phyloP scores from a whole-genome alignment of 2,888 invertebrate genomes.

The Tupiocoris notatus region DNA sequence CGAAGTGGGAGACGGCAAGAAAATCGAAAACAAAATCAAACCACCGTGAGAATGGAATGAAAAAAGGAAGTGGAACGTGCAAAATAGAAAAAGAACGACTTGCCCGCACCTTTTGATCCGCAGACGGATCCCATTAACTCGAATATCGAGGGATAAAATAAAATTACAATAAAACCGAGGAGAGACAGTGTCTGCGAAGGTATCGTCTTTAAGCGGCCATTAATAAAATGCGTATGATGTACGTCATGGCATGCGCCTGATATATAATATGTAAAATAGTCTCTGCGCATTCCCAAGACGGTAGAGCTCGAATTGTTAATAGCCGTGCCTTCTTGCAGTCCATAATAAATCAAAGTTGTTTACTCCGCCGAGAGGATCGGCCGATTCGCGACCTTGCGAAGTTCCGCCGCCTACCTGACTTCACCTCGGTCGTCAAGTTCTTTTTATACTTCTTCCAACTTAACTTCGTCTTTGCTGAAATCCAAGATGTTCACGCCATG shows the following conservation, averaged over 20 bases:
- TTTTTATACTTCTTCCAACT: not conserved
- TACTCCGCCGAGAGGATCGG: constrained; percentile 28
- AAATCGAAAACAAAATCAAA: not conserved
- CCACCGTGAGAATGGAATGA: not conserved
- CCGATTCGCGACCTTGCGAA: constrained; percentile 27
- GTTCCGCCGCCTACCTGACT: constrained; percentile 26
- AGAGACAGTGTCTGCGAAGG: not conserved
- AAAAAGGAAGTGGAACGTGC: not conserved
- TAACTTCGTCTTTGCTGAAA: not conserved
- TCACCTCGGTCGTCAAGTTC: not conserved
- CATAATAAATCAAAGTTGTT: constrained; percentile 42
- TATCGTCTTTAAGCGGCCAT: not conserved
- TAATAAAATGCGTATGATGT: not conserved
- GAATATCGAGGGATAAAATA: not conserved
- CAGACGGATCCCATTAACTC: not conserved
- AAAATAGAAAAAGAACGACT: not conserved
- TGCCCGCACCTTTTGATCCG: not conserved
- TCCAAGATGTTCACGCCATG: not conserved
- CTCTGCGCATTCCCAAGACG: not conserved
- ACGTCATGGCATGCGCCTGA: not conserved
- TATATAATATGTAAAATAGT: not conserved
- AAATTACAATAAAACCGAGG: not conserved
- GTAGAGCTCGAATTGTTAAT: not conserved
- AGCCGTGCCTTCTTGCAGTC: not conserved
- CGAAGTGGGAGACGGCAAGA: not conserved